These are phyloP conservation scores for Cylas formicarius DNA, from an alignment of 1,140 invertebrate species.

Conservation along the genomic window DNA sequence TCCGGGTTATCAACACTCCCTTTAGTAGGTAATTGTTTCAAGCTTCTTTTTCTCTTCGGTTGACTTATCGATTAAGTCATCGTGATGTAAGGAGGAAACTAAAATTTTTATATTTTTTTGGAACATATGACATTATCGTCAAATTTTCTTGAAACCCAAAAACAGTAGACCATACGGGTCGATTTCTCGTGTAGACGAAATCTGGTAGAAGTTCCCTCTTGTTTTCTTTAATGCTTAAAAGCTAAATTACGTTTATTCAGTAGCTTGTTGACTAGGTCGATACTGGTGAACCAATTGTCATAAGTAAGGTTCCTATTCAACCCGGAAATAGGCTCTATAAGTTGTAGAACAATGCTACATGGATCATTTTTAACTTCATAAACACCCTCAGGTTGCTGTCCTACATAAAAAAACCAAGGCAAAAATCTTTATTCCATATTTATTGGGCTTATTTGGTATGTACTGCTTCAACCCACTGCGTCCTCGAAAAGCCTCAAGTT, in stretches of 20 bases:
- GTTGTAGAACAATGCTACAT: slow-evolving; percentile 26
- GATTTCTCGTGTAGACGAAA: slow-evolving; percentile 12
- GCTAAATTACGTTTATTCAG: slow-evolving; percentile 27
- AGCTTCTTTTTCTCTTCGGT: slow-evolving; percentile 26
- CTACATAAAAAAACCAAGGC: slow-evolving; percentile 26
- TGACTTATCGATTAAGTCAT: slow-evolving; percentile 22
- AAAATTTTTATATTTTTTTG: slow-evolving; percentile 31
- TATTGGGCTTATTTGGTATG: neutral
- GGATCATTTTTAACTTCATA: slow-evolving; percentile 24
- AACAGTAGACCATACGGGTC: slow-evolving; percentile 9
- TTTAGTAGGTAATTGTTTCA: slow-evolving; percentile 1
- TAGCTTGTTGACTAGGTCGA: slow-evolving; percentile 20
- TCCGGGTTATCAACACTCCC: no score
- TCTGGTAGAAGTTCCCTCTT: slow-evolving; percentile 25
- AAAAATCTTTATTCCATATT: slow-evolving; percentile 4
- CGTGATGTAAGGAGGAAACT: slow-evolving; percentile 29
- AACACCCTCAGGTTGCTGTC: slow-evolving; percentile 27
- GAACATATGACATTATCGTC: slow-evolving; percentile 24
- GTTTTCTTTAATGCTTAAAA: slow-evolving; percentile 29
- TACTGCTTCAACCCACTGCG: neutral
- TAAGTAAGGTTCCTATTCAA: slow-evolving; percentile 35
- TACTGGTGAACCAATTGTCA: slow-evolving; percentile 37
- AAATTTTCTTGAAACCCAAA: slow-evolving; percentile 19
- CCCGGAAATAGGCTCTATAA: slow-evolving; percentile 29
- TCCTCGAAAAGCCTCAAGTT: slow-evolving; percentile 1